Base-by-base conservation (phyloP, 2,888 invertebrate genomes). In the Drosophila birchii region DNA sequence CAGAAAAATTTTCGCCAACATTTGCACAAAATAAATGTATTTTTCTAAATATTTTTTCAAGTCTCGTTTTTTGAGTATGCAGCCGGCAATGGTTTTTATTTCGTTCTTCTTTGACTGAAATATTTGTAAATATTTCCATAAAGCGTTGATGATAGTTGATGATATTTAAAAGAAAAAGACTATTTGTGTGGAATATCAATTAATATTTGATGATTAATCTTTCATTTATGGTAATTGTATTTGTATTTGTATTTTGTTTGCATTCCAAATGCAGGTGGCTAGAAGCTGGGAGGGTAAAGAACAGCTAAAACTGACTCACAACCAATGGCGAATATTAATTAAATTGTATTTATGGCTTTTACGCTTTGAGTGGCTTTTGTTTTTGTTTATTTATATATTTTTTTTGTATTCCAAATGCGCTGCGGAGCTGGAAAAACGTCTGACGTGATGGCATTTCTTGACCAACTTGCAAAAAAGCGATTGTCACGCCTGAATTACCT, bases 371-470 rank as follows among this genome's bases (percentile, higher is more conserved):
- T 23, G 43, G 6, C 23, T 57, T n/a, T 51, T 20, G 38, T 44
- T 53, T n/a, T 51, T 62, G 32, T 34, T 55, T 41, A 39, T 54
- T 23, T 8, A n/a, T 2, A 20, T 43, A 18, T 47, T 11, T 55
- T 26, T 49, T 64, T 75, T 73, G 68, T 67, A 75, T 75, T 75
- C 72, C 53, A 20, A 41, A 43, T 58, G 56, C 67, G 53, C 47
- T 71, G 51, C 39, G n/a, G 32, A 38, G 59, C 60, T 39, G 44
- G 60, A 32, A 60, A 69, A 51, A 34, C 75, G 70, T 18, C 64
- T 54, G 57, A 81, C 81, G 87, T 81, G 81, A 76, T 66, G 87
- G 87, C 76, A 81, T 86, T 72, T 70, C 73, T 70, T 72, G 73
- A 60, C 72, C 70, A 72, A 58, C 62, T 73, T n/a, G n/a, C 39